Conservation (phyloP, 2,113 vertebrate genomes). For the Microcebus griseorufus region DNA sequence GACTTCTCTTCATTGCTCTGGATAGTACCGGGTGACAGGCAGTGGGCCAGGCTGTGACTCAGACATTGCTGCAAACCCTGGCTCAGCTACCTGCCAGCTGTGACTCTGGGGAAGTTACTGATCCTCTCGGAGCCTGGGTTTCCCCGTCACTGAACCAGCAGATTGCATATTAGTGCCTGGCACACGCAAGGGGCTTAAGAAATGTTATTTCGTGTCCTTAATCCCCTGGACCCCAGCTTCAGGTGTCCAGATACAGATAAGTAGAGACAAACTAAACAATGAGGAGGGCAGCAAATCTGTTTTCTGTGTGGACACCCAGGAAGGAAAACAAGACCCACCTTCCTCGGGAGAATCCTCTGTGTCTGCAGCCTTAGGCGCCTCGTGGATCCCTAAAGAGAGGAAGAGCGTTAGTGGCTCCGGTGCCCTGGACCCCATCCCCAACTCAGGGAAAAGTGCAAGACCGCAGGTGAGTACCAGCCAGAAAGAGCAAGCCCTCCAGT, state of each 20-base stretch:
- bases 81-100: background rate
- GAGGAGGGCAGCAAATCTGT: background rate
- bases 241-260: background rate
- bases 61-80: accelerated
- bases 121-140: background rate
- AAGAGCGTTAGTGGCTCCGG: background rate
- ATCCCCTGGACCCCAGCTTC: background rate
- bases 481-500: background rate
- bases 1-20: background rate
- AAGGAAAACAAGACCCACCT: constrained; percentile 61
- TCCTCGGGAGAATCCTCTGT: constrained; percentile 75
- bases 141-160: background rate
- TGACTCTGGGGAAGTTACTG: background rate
- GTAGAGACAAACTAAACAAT: background rate
- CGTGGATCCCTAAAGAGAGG: constrained; percentile 51
- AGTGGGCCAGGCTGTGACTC: background rate
- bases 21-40: background rate
- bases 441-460: background rate
- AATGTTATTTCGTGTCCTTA: background rate
- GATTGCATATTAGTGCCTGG: background rate
- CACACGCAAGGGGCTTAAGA: background rate
- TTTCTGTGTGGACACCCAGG: background rate
- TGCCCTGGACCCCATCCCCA: accelerated
- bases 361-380: background rate
- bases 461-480: background rate